phyloP scores from a whole-genome alignment of 2,113 vertebrate species.

The Esox niger region DNA sequence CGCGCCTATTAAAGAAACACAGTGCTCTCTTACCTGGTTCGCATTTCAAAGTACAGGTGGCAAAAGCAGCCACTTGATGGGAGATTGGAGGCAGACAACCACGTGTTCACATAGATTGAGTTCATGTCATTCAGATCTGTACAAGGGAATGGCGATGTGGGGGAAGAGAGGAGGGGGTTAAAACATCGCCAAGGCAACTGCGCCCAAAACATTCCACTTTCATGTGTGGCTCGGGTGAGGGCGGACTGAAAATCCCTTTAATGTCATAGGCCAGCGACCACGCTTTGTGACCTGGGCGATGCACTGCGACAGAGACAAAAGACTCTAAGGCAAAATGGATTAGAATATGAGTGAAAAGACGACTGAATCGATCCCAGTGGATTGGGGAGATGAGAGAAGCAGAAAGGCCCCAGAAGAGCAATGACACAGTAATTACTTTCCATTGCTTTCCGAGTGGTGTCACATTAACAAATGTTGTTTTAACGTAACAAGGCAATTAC shows the following conservation, averaged over 20 bases:
- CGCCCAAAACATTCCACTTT: constrained; percentile 65
- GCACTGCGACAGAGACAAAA: constrained; percentile 67
- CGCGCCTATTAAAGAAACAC: constrained; percentile 40
- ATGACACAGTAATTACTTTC: constrained; percentile 72
- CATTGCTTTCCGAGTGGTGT: constrained; percentile 31
- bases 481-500: too few relatives aligned
- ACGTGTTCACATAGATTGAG: constrained; percentile 48
- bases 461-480: not conserved
- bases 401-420: constrained; percentile 58
- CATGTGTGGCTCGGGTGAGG: constrained; percentile 48
- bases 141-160: constrained; percentile 19
- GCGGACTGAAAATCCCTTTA: constrained; percentile 72
- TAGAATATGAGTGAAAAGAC: constrained; percentile 77
- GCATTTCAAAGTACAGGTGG: constrained; percentile 65
- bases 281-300: constrained; percentile 63
- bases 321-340: constrained; percentile 76
- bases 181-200: constrained; percentile 69
- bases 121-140: constrained; percentile 54
- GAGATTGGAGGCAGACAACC: constrained; percentile 37
- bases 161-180: constrained; percentile 3
- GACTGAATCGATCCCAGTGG: constrained; percentile 75
- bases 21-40: constrained; percentile 44
- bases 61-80: constrained; percentile 49
- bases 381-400: constrained; percentile 70
- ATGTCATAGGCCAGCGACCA: constrained; percentile 75